Base-by-base conservation (phyloP, 2,888 invertebrate genomes). In the Melolontha melolontha region DNA sequence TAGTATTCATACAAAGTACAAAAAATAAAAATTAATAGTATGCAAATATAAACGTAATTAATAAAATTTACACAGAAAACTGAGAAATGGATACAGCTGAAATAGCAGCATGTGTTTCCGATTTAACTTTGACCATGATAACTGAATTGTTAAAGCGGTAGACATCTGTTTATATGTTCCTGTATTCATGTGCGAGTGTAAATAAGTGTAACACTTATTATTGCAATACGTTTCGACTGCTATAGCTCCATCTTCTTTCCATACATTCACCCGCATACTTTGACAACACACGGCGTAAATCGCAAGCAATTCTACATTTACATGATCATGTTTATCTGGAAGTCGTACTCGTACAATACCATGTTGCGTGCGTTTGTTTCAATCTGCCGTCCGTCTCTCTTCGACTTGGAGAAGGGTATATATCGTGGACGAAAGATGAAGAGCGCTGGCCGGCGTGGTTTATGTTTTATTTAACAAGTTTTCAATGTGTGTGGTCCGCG, bases 401-500 rank as follows among this genome's bases (percentile, higher is more conserved):
- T 57, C 51, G 54, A 55, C 16, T 71, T 75, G 78, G 74, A 78
- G 78, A 79, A 79, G 27, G 29, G 17, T 27, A 44, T 44, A 59
- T 41, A 39, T 39, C 40, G 55, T 17, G 55, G 41, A 78, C 77
- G 78, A 79, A 78, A 79, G 78, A 79, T 75, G 75, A 79, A 79
- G 79, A 79, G 78, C 59, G 44, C 29, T 59, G 59, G 55, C 81
- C 80, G 80, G 82, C 81, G 82, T 82, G 81, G 80, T 82, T 82
- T 82, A 83, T 83, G 82, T 83, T 82, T 81, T 81, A 82, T 81
- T 82, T 83, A 82, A 82, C 82, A 82, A 83, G 78, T 80, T 79
- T 59, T 80, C 81, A 74, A 79, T 79, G 81, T 82, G 82, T 82
- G 82, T 82, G 82, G 81, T 81, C 81, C 77, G 74, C 73, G 81